Percentiles rank a stretch among this genome's conserved stretches.
phyloP scores from a whole-genome alignment of 2,113 vertebrate genomes.

The Protobothrops flavoviridis region DNA sequence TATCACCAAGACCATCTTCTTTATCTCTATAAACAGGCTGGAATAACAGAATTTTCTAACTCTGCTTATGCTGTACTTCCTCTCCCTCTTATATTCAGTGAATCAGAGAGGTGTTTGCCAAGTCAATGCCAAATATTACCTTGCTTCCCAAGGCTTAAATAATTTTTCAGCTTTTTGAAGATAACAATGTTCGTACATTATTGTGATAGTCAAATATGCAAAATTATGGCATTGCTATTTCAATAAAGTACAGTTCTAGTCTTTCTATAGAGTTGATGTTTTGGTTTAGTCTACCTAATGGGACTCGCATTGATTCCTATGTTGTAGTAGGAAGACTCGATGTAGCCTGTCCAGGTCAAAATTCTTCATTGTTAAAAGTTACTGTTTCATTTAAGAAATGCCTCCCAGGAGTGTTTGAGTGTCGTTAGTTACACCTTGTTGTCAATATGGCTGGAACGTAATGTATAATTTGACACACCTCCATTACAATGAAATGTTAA shows the following conservation, averaged over 20 bases:
- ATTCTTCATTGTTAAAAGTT: neutral
- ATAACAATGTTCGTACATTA: neutral
- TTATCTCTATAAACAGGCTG: neutral
- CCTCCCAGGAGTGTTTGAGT: neutral
- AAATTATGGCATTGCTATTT: neutral
- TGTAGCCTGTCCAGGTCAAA: neutral
- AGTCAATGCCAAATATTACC: neutral
- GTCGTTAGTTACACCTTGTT: neutral
- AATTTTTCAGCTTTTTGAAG: neutral
- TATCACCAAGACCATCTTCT: neutral
- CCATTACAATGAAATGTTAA: neutral
- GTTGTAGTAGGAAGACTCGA: neutral
- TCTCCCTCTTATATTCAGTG: neutral
- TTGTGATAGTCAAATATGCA: neutral
- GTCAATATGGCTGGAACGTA: neutral
- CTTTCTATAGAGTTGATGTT: neutral
- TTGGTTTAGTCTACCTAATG: neutral
- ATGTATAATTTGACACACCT: neutral
- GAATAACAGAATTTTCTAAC: neutral
- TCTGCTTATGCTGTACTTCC: neutral
- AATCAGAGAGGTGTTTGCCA: neutral
- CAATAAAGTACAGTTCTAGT: neutral
- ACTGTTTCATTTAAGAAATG: neutral
- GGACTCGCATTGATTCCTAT: neutral
- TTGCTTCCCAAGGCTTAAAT: neutral